phyloP scores from a whole-genome alignment of 2,113 vertebrate species.

The Castor canadensis region DNA sequence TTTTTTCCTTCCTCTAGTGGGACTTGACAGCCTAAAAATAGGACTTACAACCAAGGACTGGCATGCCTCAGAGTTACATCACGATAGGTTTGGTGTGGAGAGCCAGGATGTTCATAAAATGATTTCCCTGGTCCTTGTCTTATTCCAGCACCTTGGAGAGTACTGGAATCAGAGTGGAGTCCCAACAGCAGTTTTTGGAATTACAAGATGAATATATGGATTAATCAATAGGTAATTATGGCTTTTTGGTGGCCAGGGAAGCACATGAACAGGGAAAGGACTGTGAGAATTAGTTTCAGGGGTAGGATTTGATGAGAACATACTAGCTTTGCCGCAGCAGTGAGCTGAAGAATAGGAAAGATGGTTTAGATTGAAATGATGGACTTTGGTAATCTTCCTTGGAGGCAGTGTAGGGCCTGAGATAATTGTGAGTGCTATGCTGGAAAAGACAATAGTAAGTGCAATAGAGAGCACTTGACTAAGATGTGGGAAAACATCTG shows the following conservation, averaged over 20 bases:
- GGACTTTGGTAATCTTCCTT: not conserved
- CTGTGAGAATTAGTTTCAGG: not conserved
- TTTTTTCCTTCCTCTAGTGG: not conserved
- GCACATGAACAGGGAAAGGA: not conserved
- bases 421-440: not conserved
- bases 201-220: not conserved
- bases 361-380: not conserved
- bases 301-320: not conserved
- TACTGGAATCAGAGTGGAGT: fast-evolving
- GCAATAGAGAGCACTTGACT: fast-evolving
- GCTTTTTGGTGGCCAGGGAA: not conserved
- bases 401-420: not conserved
- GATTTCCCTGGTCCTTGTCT: not conserved
- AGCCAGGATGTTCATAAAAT: not conserved
- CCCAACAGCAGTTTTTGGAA: not conserved
- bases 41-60: not conserved
- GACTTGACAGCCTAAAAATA: not conserved
- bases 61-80: not conserved
- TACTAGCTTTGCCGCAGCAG: not conserved
- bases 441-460: not conserved
- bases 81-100: not conserved
- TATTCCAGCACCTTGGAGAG: constrained; percentile 55
- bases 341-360: not conserved
- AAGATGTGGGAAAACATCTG: not conserved
- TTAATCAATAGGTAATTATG: not conserved